Evolutionary conservation across 2,113 vertebrate species (phyloP).

Genomic region (Nestor notabilis): DNA sequence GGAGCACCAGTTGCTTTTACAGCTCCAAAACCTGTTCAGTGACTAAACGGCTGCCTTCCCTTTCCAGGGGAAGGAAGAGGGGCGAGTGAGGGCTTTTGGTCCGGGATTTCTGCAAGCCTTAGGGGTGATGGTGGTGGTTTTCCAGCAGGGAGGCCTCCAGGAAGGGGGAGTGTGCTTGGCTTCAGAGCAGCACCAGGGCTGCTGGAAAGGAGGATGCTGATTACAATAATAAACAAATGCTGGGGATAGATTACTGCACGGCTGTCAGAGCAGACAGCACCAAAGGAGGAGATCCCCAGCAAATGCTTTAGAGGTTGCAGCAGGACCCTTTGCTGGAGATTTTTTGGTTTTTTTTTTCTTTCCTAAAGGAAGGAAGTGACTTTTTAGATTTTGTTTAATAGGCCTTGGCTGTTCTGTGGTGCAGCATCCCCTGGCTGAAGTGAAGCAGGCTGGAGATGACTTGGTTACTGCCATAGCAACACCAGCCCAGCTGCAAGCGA

Average conservation of each 20-base stretch:
- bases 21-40: neutral
- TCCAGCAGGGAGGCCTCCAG: conserved; percentile 80
- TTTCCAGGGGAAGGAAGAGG: neutral
- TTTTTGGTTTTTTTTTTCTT: neutral
- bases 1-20: neutral
- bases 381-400: neutral
- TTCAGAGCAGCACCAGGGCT: conserved; percentile 71
- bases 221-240: conserved; percentile 98
- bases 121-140: conserved; percentile 51
- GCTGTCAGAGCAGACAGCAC: conserved; percentile 52
- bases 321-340: neutral
- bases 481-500: neutral
- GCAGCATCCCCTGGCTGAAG: conserved; percentile 27
- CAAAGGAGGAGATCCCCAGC: conserved; percentile 12
- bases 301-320: neutral
- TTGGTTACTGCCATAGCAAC: conserved; percentile 65
- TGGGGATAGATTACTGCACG: conserved; percentile 56
- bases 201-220: conserved; percentile 89
- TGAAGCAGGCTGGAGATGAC: conserved; percentile 20
- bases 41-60: neutral
- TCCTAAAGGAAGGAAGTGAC: neutral
- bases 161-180: conserved; percentile 90
- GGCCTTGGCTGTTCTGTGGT: neutral
- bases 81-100: neutral
- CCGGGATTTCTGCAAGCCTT: neutral